Evolutionary conservation across 2,888 invertebrate genomes (phyloP).

Genomic region (Mechanitis mazaeus): DNA sequence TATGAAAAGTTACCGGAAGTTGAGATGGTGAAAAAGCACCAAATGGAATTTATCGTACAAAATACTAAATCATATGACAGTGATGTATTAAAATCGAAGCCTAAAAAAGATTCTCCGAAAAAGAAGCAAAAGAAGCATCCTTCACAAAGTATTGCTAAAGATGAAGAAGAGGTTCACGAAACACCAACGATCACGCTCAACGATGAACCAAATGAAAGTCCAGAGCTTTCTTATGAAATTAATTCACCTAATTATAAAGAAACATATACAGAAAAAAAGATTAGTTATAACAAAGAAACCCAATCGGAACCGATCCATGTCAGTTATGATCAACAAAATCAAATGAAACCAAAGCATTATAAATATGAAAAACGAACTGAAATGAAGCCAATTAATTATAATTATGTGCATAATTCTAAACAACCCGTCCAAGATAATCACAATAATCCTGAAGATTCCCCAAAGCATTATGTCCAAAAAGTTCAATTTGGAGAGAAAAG

Average conservation of each 20-base stretch:
- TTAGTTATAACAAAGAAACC: slow-evolving; percentile 61
- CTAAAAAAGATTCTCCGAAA: slow-evolving; percentile 40
- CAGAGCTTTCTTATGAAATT: slow-evolving; percentile 60
- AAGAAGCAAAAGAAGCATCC: slow-evolving; percentile 40
- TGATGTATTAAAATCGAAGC: slow-evolving; percentile 40
- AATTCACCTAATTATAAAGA: slow-evolving; percentile 62
- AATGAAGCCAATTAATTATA: slow-evolving; percentile 44
- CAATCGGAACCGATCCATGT: slow-evolving; percentile 53
- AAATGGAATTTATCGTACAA: slow-evolving; percentile 48
- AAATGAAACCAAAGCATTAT: slow-evolving; percentile 53
- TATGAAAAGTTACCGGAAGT: slow-evolving; percentile 52
- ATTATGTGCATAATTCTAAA: slow-evolving; percentile 38
- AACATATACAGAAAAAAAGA: slow-evolving; percentile 56
- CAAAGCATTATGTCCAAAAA: slow-evolving; percentile 50
- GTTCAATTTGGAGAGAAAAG: slow-evolving; percentile 43
- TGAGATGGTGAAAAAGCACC: slow-evolving; percentile 44
- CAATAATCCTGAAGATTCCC: slow-evolving; percentile 42
- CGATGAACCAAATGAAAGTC: slow-evolving; percentile 44
- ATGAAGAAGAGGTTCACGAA: slow-evolving; percentile 42
- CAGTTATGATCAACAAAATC: slow-evolving; percentile 49
- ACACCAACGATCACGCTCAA: slow-evolving; percentile 43
- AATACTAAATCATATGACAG: slow-evolving; percentile 54
- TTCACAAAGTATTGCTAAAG: slow-evolving; percentile 36
- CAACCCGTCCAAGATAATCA: slow-evolving; percentile 48
- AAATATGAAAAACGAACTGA: slow-evolving; percentile 50